Evolutionary conservation across 2,888 invertebrate species (phyloP), one percentile per base, ranked within the genome.

Genomic region (Macrosoma leucophasiata): DNA sequence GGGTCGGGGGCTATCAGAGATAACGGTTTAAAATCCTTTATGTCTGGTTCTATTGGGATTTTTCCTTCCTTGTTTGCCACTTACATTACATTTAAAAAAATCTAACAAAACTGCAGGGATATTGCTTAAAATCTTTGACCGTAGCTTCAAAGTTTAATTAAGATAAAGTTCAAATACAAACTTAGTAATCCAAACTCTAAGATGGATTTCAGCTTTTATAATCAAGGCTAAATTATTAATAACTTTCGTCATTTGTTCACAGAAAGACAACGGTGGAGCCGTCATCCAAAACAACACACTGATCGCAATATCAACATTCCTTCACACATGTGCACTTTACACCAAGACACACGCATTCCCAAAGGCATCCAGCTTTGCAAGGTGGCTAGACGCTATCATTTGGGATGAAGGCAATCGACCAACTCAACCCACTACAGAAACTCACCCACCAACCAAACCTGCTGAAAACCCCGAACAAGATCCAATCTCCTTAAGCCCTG

Each of bases 261-360:
- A 84, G 82, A 72, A 57, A 56, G 82, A 84, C 63, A 72, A 81
- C 41, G 82, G 82, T 1, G 82, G 82, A 0, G 76, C 82, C 1
- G 71, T 82, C 0, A 59, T 82, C 17, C 82, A 84, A 26, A 81
- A 82, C 62, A 66, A 73, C 48, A 79, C 75, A 0, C 53, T 84
- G 0, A 48, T 84, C 7, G 82, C 60, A 0, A 45, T 84, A 10
- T 55, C 81, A 0, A 57, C 67, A 1, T 82, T 75, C 52, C 48
- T 69, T 22, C 74, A 78, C 54, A 50, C 67, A 1, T 84, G 82
- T 41, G 82, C 79, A 0, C 48, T 72, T 1, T 84, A 81, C 55
- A 65, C 70, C 3, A 66, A 72, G 35, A 64, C 70, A 0, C 82
- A 82, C 50, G 76, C 81, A 10, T 82, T 78, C 49, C 82, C 82